Evolutionary conservation across 2,797 vertebrate species (phyloP), one percentile per base, ranked within the genome.

Genomic region (Selene dorsalis): DNA sequence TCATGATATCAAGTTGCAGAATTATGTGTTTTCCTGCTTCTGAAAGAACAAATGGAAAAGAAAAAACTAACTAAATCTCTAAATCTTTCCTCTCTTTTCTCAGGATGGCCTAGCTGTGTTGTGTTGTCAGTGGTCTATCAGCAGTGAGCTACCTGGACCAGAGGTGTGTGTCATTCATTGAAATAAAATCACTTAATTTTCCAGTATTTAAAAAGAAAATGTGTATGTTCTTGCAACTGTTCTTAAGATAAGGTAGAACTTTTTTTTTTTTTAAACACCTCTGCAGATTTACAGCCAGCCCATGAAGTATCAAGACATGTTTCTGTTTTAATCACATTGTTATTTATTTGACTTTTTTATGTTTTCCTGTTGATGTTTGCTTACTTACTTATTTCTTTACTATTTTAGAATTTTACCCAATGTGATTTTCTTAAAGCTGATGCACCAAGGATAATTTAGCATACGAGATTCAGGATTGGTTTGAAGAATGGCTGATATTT

Each of bases 31-130:
- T 43, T 14, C 2, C 13, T 65, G 39, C 38, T 0, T 68, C 9
- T 73, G 1, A 75, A 47, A 56, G 18, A 30, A 11, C 60, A 63
- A 67, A 68, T 79, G 8, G 53, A 59, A 52, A 10, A 58, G 9
- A 0, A 24, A 0, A n/a, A 50, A 38, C 2, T 50, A 18, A 30
- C 7, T 1, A 38, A 38, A 56, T 8, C 30, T 2, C 24, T 28
- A 39, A 2, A 43, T 45, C 6, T 52, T 69, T 12, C 57, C 39
- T 65, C 14, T 71, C 59, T 28, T 69, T 58, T 59, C 69, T 50
- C 66, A 92, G 90, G 88, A 93, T 93, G 91, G 90, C 90, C 59
- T 93, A 92, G 89, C 52, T 43, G 86, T 48, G 82, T 58, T 61
- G 68, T 56, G 77, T 56, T 65, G 65, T 70, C 61, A 72, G 86